These are phyloP conservation scores for Tromatobia lineatoria DNA, from an alignment of 2,888 invertebrate genomes.

Conservation along the genomic window DNA sequence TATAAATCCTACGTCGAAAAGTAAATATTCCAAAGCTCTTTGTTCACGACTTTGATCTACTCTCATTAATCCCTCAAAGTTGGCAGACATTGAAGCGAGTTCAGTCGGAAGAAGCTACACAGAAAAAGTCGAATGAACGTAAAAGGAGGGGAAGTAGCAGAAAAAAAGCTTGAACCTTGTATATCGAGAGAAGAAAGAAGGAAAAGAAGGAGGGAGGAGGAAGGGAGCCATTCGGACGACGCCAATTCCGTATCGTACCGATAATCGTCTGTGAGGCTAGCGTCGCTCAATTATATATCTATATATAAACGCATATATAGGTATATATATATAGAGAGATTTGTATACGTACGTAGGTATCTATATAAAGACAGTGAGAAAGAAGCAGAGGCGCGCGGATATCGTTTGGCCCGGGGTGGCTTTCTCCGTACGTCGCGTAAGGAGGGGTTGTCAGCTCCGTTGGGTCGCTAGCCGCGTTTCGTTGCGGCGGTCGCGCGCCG, in stretches of 20 bases:
- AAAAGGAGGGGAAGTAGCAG: neutral
- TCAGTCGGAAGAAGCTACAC: slow-evolving; percentile 34
- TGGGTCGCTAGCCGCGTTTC: slow-evolving; percentile 54
- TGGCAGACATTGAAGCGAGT: neutral
- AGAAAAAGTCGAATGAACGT: slow-evolving; percentile 62
- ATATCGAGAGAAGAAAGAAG: neutral
- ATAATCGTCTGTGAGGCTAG: slow-evolving; percentile 76
- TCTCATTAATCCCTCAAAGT: slow-evolving; percentile 36
- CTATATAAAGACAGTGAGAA: neutral
- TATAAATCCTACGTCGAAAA: too few relatives aligned
- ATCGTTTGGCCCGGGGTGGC: slow-evolving; percentile 3
- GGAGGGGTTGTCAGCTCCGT: slow-evolving; percentile 26
- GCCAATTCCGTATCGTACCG: slow-evolving; percentile 78
- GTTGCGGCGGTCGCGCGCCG: slow-evolving; percentile 9
- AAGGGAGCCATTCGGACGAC: slow-evolving; percentile 66
- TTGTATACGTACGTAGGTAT: too few relatives aligned
- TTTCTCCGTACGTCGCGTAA: slow-evolving; percentile 22
- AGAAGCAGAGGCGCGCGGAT: neutral
- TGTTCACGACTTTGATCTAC: neutral
- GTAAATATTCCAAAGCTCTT: too few relatives aligned
- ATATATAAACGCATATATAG: neutral
- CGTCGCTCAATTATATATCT: neutral
- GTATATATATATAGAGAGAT: neutral
- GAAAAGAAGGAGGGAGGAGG: slow-evolving; percentile 29
- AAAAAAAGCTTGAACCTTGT: slow-evolving; percentile 8